Evolutionary conservation across 1,140 invertebrate genomes (phyloP), one percentile per base, ranked within the genome.

Genomic region (Zaprionus africanus): DNA sequence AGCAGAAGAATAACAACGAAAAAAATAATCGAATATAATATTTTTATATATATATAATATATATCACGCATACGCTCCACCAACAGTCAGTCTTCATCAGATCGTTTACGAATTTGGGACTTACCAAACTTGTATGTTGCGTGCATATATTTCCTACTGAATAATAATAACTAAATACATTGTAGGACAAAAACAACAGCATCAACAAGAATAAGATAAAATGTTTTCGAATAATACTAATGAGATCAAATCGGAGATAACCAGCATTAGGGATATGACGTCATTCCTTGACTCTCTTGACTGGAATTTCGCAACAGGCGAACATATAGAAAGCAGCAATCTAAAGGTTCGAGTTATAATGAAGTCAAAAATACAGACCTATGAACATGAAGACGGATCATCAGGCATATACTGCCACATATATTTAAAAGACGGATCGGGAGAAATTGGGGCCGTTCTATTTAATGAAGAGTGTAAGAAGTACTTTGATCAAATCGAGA

Each of bases 111-210:
- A 38, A 38, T 2, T 38, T 15, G 36, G 4, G 4, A 34, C 3
- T 9, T 34, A 11, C 9, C 9, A 11, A 34, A 34, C 31, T 34
- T 34, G 36, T 38, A 38, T 15, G 36, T 15, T 5, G 0, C 13
- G 36, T 15, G 0, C 1, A 15, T 38, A 38, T 38, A 0, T 38
- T 38, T 38, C 13, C 13, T 15, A 15, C 24, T 38, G 28, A n/a
- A 65, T 41, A 64, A 54, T 26, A n/a, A 56, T 4, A 31, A 56
- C 7, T 15, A 26, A 59, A 61, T 60, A 56, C 46, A 31, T 46
- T 57, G n/a, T 17, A 46, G 0, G 9, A 34, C 9, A 46, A 46
- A 17, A 46, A 7, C 7, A 46, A 46, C 31, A 34, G 1, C 31
- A 11, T 11, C 31, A 34, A 34, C 31, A 46, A 57, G 13, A 38